These are phyloP conservation scores for Sceloporus tristichus DNA, from an alignment of 2,113 vertebrate species.

Conservation along the genomic window DNA sequence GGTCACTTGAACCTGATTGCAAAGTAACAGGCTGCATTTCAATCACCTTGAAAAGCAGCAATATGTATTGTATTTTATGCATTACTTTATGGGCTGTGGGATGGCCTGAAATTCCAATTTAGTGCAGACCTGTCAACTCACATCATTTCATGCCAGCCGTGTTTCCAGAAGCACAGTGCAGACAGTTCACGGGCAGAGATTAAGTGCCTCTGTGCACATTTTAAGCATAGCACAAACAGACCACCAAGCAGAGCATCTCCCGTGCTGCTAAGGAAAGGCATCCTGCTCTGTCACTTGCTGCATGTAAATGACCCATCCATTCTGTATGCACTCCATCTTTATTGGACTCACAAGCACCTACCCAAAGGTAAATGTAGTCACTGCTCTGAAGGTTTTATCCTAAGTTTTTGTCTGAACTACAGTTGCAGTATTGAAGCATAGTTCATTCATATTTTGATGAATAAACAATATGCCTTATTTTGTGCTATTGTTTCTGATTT, in stretches of 20 bases:
- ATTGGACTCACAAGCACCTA: neutral
- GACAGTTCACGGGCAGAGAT: neutral
- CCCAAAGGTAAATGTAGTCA: neutral
- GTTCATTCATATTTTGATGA: neutral
- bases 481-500: neutral
- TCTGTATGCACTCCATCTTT: neutral
- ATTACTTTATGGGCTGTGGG: neutral
- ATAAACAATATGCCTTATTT: neutral
- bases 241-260: neutral
- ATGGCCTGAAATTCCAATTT: conserved; percentile 5
- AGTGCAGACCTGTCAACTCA: neutral
- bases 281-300: neutral
- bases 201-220: neutral
- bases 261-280: neutral
- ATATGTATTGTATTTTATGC: too few relatives aligned
- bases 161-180: neutral
- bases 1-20: neutral
- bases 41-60: conserved; percentile 9
- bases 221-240: neutral
- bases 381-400: neutral
- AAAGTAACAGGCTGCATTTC: conserved; percentile 27
- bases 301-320: neutral
- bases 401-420: neutral
- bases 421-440: neutral
- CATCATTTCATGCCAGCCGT: neutral